phyloP scores from a whole-genome alignment of 2,888 invertebrate genomes.

The Andrena haemorrhoa region DNA sequence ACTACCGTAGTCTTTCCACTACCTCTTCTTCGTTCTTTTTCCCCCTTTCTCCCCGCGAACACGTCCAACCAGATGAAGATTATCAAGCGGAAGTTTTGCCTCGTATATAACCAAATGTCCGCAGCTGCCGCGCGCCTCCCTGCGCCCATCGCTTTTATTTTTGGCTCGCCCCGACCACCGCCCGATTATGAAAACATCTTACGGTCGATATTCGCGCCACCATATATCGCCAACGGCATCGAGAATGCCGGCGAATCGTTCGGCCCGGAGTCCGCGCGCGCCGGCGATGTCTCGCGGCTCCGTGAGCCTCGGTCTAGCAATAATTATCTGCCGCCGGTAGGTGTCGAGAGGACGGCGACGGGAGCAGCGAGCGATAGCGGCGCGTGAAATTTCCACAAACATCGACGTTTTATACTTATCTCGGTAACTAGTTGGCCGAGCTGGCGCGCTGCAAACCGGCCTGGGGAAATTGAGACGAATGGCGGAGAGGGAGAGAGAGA shows the following conservation, averaged over 20 bases:
- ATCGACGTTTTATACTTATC: constrained; percentile 65
- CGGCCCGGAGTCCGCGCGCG: too few species aligned
- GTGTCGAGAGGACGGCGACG: too few species aligned
- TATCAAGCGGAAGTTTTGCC: constrained; percentile 66
- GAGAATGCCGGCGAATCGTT: constrained; percentile 1
- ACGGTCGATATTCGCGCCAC: neutral
- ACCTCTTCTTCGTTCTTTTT: constrained; percentile 67
- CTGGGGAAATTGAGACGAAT: constrained; percentile 23
- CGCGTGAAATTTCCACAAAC: constrained; percentile 24
- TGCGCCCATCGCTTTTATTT: constrained; percentile 60
- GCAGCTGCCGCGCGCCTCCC: constrained; percentile 57
- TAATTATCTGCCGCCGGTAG: too few species aligned
- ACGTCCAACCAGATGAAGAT: constrained; percentile 61
- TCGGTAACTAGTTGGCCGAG: constrained; percentile 57
- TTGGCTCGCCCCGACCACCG: constrained; percentile 38
- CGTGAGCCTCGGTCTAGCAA: neutral
- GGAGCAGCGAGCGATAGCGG: constrained; percentile 14
- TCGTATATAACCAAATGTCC: constrained; percentile 63
- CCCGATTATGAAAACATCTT: constrained; percentile 1
- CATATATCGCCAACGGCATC: neutral
- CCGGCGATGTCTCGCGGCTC: constrained; percentile 1
- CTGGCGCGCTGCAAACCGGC: constrained; percentile 30
- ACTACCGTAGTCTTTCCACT: constrained; percentile 42
- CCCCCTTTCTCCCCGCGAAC: constrained; percentile 22
- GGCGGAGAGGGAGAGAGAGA: constrained; percentile 23